Conservation (phyloP, 2,113 vertebrate species). For the Myodes glareolus region DNA sequence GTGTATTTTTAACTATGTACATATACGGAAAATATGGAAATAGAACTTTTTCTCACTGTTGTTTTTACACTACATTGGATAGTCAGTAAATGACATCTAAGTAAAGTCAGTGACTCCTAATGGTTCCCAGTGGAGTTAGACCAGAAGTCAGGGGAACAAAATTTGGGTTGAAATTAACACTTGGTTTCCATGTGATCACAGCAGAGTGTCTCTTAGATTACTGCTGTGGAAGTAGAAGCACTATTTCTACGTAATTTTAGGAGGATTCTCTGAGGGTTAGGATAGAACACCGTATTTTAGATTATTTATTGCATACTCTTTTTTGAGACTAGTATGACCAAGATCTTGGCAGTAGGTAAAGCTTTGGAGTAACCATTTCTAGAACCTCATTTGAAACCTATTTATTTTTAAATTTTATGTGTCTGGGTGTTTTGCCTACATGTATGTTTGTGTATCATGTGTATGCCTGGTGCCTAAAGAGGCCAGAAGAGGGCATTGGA, state of each 20-base stretch:
- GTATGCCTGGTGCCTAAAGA: background rate
- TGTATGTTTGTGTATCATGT: background rate
- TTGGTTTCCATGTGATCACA: background rate
- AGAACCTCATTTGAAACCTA: background rate
- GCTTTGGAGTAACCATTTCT: slow-evolving; percentile 13
- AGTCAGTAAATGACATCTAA: background rate
- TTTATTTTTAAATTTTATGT: background rate
- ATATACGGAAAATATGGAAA: background rate
- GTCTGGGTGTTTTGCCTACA: background rate
- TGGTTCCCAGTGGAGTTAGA: background rate
- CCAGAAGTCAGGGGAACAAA: background rate
- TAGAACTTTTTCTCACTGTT: slow-evolving; percentile 5
- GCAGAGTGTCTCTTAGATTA: background rate
- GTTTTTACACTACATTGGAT: background rate
- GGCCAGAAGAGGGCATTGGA: background rate
- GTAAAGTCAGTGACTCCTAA: background rate
- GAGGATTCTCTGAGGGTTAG: background rate
- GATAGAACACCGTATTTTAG: slow-evolving; percentile 16
- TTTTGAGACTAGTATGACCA: background rate
- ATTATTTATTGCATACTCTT: background rate
- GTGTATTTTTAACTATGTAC: background rate
- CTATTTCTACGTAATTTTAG: background rate
- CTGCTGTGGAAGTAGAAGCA: background rate
- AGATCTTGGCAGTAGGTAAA: background rate
- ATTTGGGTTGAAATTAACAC: background rate